Evolutionary conservation across 2,113 vertebrate species (phyloP), one percentile per base, ranked within the genome.

Genomic region (Mormyrus iriodes): DNA sequence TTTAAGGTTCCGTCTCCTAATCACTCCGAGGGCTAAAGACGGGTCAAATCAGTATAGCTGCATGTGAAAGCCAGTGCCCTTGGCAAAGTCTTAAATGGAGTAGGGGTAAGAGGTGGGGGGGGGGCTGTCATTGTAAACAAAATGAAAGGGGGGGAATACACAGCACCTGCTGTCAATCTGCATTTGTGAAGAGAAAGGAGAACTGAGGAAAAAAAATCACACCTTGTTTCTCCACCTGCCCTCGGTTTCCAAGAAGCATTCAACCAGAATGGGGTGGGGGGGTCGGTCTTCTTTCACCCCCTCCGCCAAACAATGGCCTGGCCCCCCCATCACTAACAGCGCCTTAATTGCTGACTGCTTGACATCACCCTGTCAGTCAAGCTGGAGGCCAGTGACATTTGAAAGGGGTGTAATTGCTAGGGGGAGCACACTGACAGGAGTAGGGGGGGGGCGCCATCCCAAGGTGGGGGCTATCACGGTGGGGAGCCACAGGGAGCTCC

Each of bases 361-460:
- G 93, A 95, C 95, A 95, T 95, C 95, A 94, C 94, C 95, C 95
- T 89, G 89, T 88, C 91, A 88, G 88, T 88, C 93, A 92, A 91
- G 93, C 93, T 93, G 73, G 92, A 93, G 94, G 92, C 92, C 92
- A 94, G 94, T 95, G 95, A 95, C 95, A 95, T 93, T 95, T 96
- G 95, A 96, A 95, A 95, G 95, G 95, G 93, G 93, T 94, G 94
- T 96, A 96, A 96, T 96, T 96, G 95, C 95, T 93, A 92, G 91
- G 93, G 93, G 94, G 35, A 94, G 92, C 91, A 91, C 92, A 87
- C 92, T 94, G 95, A 95, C 94, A 91, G 90, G 92, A 90, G 91
- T 5, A 42, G 82, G 17, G 73, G 35, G 35, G 13, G 58, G 6
- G 35, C 2, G 24, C 76, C 6, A 6, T 44, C 61, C 61, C 10